These are phyloP conservation scores for Parazoanthus swiftii DNA, from an alignment of 92 coral and sea anemone genomes.

Conservation along the genomic window DNA sequence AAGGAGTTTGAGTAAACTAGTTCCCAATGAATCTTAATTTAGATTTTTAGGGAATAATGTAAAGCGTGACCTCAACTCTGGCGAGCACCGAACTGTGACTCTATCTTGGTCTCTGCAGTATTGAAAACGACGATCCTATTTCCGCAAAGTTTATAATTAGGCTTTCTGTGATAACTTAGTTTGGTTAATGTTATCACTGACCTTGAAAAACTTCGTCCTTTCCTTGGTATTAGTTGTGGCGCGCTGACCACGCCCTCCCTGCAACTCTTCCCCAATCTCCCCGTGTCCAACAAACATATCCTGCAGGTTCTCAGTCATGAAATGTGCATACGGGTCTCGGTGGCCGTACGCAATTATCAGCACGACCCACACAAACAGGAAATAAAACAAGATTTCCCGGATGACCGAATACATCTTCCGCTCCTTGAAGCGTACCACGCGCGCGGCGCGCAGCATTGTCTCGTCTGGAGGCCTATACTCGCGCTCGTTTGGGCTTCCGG, in stretches of 20 bases:
- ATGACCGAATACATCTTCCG: constrained; percentile 87
- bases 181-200: background rate
- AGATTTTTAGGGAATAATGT: too few relatives aligned
- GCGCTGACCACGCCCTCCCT: constrained; percentile 56
- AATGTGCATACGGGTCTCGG: constrained; percentile 93
- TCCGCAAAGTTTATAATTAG: too few relatives aligned
- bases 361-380: constrained; percentile 93
- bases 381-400: constrained; percentile 79
- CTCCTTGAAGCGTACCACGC: constrained; percentile 84
- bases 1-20: too few relatives aligned
- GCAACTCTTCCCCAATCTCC: constrained; percentile 49
- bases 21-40: too few relatives aligned
- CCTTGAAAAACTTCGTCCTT: constrained; percentile 57
- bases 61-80: too few relatives aligned
- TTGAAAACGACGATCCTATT: too few relatives aligned
- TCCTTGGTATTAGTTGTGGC: constrained; percentile 31
- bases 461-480: constrained; percentile 73
- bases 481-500: constrained; percentile 38
- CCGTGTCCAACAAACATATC: constrained; percentile 69
- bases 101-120: too few relatives aligned
- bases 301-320: constrained; percentile 75
- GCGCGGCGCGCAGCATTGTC: constrained; percentile 70
- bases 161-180: too few relatives aligned
- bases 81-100: too few relatives aligned
- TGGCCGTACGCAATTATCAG: constrained; percentile 89